A percentile compares a stretch with the other conserved stretches of the same genome.
Evolutionary conservation across 1,140 invertebrate species (phyloP).

Genomic region (Neuroterus valhalla): DNA sequence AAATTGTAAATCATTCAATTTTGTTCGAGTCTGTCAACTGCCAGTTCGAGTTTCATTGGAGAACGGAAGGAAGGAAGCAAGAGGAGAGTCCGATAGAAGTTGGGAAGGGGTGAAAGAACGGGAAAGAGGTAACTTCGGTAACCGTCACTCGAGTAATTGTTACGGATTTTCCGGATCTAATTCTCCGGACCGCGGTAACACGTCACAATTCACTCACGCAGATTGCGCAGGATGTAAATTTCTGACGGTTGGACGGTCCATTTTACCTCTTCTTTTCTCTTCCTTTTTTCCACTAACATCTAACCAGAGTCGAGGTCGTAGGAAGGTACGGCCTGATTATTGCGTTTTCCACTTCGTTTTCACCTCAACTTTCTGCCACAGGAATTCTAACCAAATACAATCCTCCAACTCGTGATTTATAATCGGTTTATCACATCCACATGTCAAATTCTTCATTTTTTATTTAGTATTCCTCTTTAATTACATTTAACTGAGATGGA

Average conservation of each 20-base stretch:
- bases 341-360: slow-evolving; percentile 39
- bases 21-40: slow-evolving; percentile 17
- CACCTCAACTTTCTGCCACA: slow-evolving; percentile 28
- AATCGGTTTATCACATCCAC: slow-evolving; percentile 10
- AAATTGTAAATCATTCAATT: slow-evolving; percentile 29
- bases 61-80: slow-evolving; percentile 37
- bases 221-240: slow-evolving; percentile 74
- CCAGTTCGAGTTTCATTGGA: slow-evolving; percentile 27
- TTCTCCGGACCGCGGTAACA: slow-evolving; percentile 74
- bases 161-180: slow-evolving; percentile 75
- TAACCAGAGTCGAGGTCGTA: slow-evolving; percentile 32
- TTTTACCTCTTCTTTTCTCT: slow-evolving; percentile 66
- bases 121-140: slow-evolving; percentile 61
- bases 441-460: neutral
- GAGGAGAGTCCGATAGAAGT: slow-evolving; percentile 44
- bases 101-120: slow-evolving; percentile 36
- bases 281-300: slow-evolving; percentile 30
- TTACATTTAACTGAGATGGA: neutral
- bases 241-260: slow-evolving; percentile 71
- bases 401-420: slow-evolving; percentile 17
- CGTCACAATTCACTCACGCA: slow-evolving; percentile 75
- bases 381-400: slow-evolving; percentile 21
- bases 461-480: neutral
- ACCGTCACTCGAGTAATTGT: slow-evolving; percentile 72
- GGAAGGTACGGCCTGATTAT: slow-evolving; percentile 42